Evolutionary conservation across 2,113 vertebrate species (phyloP).

Genomic region (Elgaria multicarinata): DNA sequence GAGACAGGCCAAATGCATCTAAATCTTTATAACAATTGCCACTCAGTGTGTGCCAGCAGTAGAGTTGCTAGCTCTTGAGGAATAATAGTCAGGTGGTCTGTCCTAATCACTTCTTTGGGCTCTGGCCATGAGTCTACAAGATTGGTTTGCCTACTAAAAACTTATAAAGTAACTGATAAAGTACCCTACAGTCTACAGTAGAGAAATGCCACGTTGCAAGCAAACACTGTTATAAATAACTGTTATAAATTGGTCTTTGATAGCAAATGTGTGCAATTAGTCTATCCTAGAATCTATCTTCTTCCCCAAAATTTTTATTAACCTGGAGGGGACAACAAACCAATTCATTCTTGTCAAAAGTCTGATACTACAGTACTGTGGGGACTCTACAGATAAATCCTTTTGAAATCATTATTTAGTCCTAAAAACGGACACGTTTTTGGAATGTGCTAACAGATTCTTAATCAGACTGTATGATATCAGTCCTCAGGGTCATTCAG

Average conservation of each 20-base stretch:
- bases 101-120: too few relatives aligned
- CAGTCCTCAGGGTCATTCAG: neutral
- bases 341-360: neutral
- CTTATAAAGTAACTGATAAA: neutral
- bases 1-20: too few relatives aligned
- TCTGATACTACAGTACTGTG: neutral
- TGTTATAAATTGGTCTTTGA: neutral
- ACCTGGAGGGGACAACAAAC: neutral
- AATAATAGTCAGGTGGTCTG: too few relatives aligned
- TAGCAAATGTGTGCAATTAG: neutral
- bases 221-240: neutral
- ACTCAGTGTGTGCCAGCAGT: too few relatives aligned
- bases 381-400: neutral
- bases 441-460: neutral
- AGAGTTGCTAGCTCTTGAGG: too few relatives aligned
- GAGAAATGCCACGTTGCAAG: neutral
- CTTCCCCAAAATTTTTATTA: neutral
- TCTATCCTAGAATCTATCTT: neutral
- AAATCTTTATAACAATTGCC: too few relatives aligned
- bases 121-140: too few relatives aligned
- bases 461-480: neutral
- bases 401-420: neutral
- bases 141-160: neutral
- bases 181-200: constrained; percentile 8
- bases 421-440: neutral